Conservation (phyloP, 2,888 invertebrate species). For the Lordiphosa andalusiaca region DNA sequence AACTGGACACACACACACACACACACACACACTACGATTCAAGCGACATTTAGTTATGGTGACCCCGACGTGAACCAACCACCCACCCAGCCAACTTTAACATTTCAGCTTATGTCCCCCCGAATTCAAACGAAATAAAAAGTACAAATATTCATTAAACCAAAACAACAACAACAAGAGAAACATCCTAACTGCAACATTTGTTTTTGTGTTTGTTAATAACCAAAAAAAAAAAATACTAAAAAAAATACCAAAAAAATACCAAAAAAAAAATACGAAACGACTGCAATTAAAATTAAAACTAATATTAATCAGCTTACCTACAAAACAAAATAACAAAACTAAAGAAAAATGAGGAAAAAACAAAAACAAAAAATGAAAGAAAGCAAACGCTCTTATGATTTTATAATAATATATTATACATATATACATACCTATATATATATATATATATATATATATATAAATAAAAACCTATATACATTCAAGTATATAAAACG, state of each 20-base stretch:
- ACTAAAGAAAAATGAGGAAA: conserved; percentile 11
- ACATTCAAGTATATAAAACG: neutral
- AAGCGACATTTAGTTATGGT: too few species aligned
- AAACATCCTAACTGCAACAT: too few species aligned
- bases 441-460: neutral
- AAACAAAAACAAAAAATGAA: conserved; percentile 19
- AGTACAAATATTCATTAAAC: conserved; percentile 74
- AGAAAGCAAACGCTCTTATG: conserved; percentile 65
- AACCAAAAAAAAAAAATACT: conserved; percentile 19
- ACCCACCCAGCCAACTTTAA: conserved; percentile 19
- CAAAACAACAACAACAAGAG: conserved; percentile 11
- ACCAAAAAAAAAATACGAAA: conserved; percentile 23
- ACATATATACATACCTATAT: conserved; percentile 1
- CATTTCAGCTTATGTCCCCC: conserved; percentile 71
- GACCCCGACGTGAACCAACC: too few species aligned
- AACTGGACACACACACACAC: neutral
- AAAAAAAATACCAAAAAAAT: conserved; percentile 3
- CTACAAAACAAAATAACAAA: conserved; percentile 26
- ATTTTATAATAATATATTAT: conserved; percentile 54
- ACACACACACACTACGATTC: neutral
- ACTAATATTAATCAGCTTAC: conserved; percentile 30
- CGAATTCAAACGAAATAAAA: conserved; percentile 73
- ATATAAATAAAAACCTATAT: neutral
- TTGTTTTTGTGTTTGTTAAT: conserved; percentile 2
- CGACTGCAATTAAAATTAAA: conserved; percentile 52